Conservation (phyloP, 1,140 invertebrate species). For the Drosophila tristis region DNA sequence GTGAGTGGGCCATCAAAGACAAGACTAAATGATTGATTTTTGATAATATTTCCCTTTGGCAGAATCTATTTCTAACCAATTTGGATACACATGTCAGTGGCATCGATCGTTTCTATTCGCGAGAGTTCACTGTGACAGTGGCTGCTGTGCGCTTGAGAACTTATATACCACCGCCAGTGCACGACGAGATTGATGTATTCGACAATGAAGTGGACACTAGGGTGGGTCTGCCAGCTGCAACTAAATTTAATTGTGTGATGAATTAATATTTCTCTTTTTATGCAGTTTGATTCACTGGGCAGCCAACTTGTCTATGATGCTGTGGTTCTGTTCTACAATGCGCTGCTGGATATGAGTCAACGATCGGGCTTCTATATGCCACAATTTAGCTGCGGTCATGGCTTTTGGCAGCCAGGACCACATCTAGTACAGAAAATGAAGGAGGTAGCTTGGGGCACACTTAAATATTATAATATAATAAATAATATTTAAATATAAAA, state of each 20-base stretch:
- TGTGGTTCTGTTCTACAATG: constrained; percentile 87
- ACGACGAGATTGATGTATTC: constrained; percentile 72
- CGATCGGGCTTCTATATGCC: constrained; percentile 52
- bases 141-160: constrained; percentile 60
- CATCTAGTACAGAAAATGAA: constrained; percentile 73
- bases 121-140: constrained; percentile 55
- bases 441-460: constrained; percentile 10
- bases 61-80: constrained; percentile 75
- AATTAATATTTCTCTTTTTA: too few relatives aligned
- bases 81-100: constrained; percentile 63
- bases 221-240: constrained; percentile 21
- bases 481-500: background rate
- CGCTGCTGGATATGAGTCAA: constrained; percentile 83
- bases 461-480: too few relatives aligned
- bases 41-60: background rate
- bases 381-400: constrained; percentile 56
- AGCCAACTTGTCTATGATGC: constrained; percentile 88
- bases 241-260: background rate
- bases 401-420: constrained; percentile 71
- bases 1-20: constrained; percentile 35
- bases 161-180: constrained; percentile 64
- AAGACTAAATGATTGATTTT: background rate
- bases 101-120: constrained; percentile 65
- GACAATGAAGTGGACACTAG: constrained; percentile 39
- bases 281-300: constrained; percentile 50